Evolutionary conservation across 1,140 invertebrate species (phyloP), one percentile per base, ranked within the genome.

Genomic region (Drosophila setifemur): DNA sequence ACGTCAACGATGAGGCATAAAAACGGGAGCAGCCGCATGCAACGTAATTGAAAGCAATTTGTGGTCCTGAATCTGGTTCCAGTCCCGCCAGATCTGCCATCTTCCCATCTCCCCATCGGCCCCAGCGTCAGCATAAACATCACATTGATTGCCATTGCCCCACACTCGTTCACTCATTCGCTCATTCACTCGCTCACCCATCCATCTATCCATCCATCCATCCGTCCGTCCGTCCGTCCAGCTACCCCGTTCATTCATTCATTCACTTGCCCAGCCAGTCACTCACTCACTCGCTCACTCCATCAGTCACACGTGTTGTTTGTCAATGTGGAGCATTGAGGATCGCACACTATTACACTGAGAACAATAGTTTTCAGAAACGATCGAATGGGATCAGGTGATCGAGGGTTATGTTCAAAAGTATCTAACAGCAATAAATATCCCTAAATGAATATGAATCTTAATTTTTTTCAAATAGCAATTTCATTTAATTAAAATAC

Each of bases 41-140:
- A 85, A 81, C 81, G 75, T 85, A 86, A 85, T 85, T 85, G 81
- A 85, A 85, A 85, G 81, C 81, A 85, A 85, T 85, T 85, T 85
- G 81, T 78, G 81, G 81, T 61, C 57, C 81, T 73, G 78, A 70
- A 39, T 45, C 75, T 58, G 55, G 49, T 52, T 57, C 49, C 45
- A 21, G 47, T 31, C 28, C 2, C 44, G 11, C 33, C 35, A 54
- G 25, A 25, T 61, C 57, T 57, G n/a, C 42, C 35, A 19, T 25
- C 12, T 25, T n/a, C 35, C n/a, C 4, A 26, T 26, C 7, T 25
- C 40, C 28, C n/a, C n/a, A n/a, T 48, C 33, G 52, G 48, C 31
- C 45, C 9, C 64, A 53, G 78, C 73, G 79, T 83, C 73, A 16
- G 79, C 73, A 82, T 78, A 73, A 83, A 83, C 78, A 82, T 83